These are phyloP conservation scores for Keiferia lycopersicella DNA, from an alignment of 2,888 invertebrate species.

Conservation along the genomic window DNA sequence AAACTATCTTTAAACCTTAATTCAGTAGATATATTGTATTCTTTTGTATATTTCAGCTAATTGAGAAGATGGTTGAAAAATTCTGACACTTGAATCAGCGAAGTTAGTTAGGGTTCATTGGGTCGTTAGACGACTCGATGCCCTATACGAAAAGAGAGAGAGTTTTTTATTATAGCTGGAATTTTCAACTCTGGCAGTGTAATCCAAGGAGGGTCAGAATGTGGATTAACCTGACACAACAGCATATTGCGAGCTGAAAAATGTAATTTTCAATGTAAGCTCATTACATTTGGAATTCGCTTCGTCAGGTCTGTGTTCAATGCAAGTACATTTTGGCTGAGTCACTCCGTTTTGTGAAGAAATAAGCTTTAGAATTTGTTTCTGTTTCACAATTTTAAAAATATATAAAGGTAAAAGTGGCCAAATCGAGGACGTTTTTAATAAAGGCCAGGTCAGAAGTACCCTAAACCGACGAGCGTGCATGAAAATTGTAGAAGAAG, in stretches of 20 bases:
- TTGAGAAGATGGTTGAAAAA: too few relatives aligned
- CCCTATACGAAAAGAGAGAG: neutral
- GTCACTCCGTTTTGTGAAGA: neutral
- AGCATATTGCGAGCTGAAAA: neutral
- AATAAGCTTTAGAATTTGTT: neutral
- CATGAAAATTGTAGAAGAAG: too few relatives aligned
- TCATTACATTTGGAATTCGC: slow-evolving; percentile 2
- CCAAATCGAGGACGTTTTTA: too few relatives aligned
- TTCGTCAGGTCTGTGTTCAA: neutral
- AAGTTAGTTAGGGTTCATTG: too few relatives aligned
- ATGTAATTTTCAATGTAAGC: neutral
- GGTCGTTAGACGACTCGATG: too few relatives aligned
- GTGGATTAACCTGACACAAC: neutral
- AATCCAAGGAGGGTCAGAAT: neutral
- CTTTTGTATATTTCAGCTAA: too few relatives aligned
- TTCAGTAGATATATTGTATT: too few relatives aligned
- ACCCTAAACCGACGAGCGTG: too few relatives aligned
- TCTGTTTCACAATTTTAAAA: neutral
- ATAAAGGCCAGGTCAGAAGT: too few relatives aligned
- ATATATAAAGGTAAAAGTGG: too few relatives aligned
- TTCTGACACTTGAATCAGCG: too few relatives aligned
- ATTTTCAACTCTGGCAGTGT: neutral
- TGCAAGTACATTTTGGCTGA: neutral
- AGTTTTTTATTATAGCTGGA: neutral
- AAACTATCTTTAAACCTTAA: too few relatives aligned